A percentile compares a stretch with the other conserved stretches of the same genome.
phyloP scores from a whole-genome alignment of 2,797 vertebrate species.

The Furcifer pardalis region DNA sequence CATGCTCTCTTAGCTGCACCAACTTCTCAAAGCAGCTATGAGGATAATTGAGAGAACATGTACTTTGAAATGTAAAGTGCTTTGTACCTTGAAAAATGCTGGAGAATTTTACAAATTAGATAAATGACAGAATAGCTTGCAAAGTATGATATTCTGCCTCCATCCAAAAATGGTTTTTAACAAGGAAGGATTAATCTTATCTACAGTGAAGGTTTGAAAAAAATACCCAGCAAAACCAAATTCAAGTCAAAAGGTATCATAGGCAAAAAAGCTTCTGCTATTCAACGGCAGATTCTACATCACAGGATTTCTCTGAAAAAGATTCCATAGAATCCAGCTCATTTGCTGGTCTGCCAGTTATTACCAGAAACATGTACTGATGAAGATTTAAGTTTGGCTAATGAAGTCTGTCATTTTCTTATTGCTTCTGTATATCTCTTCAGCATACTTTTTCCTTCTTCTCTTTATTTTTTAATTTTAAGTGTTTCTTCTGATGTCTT shows the following conservation, averaged over 20 bases:
- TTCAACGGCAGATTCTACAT: no score
- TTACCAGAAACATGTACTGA: no score
- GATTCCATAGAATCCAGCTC: no score
- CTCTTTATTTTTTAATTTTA: no score
- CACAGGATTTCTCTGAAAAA: no score
- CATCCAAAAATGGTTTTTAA: background rate
- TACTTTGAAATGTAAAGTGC: background rate
- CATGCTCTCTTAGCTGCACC: slow-evolving; percentile 4
- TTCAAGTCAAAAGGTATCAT: background rate
- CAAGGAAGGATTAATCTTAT: background rate
- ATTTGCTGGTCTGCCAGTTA: no score
- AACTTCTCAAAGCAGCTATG: background rate
- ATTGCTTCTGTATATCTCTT: no score
- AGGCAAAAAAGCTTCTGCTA: background rate
- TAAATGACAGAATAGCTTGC: background rate
- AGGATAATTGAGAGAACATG: background rate
- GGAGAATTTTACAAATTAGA: background rate
- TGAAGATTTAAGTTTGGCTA: no score
- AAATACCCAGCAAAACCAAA: background rate
- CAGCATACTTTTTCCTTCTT: no score
- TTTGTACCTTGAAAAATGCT: background rate
- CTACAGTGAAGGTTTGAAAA: background rate
- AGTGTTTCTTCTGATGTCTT: no score
- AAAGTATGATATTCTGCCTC: background rate
- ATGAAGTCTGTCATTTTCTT: no score